Base-by-base conservation (phyloP, 2,888 invertebrate genomes). In the Caradrina clavipalpis region DNA sequence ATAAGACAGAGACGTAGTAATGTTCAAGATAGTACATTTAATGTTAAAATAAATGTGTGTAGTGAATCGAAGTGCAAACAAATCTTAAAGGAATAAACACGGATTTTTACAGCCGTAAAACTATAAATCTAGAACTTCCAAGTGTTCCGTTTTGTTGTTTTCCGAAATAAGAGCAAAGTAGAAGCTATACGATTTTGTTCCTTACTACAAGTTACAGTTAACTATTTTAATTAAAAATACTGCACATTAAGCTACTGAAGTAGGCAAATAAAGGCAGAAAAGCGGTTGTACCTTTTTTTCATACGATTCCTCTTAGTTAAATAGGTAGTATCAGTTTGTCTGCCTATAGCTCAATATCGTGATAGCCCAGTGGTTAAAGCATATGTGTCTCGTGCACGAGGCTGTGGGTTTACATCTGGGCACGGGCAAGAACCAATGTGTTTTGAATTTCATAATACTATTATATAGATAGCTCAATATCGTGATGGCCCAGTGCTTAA, bases 161-260 rank as follows among this genome's bases (percentile, higher is more conserved):
- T 57, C 42, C 13, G 11, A 22, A 13, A 3, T 3, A 22, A 22
- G 51, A 49, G 15, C 15, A 49, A 71, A 54, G 26, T 35, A 42
- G n/a, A 35, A 35, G 53, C 10, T 26, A 13, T 26, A 42, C 21
- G 4, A 3, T 31, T 62, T 47, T 66, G 51, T 78, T 68, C 26
- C 42, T 65, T 31, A 2, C 19, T 65, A 3, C 26, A 31, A 66
- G 47, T 62, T 62, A 74, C 15, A 10, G 59, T 21, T 31, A 79
- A 78, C 76, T 42, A 62, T 73, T 75, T 74, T 74, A 74, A 76
- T 76, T 74, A 74, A 63, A 76, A 58, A 73, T 1, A 50, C 21
- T 57, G n/a, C 1, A 35, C n/a, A 51, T 66, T 31, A 11, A 50
- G 45, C 54, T 31, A 1, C 19, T 10, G 0, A 73, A 45, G 45